Base-by-base conservation (phyloP, 2,113 vertebrate species). In the Ciconia stormi region DNA sequence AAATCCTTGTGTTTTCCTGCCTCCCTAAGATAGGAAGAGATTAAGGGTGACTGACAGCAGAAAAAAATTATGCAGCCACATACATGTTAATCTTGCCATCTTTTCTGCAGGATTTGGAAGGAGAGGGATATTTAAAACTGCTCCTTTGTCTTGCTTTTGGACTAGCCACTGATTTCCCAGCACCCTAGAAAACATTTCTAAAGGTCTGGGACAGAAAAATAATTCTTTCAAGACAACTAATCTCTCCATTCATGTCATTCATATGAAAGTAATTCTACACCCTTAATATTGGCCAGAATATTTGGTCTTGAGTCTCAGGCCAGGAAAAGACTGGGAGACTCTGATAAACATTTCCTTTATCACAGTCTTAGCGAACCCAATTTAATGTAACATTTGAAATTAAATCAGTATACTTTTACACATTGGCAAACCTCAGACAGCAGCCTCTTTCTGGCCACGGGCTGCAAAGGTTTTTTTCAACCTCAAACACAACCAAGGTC, bases 41-140 rank as follows among this genome's bases (percentile, higher is more conserved):
- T 95, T 93, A 95, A 89, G 84, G 42, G 58, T 94, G 95, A 95
- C 70, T 97, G 91, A 94, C 84, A 91, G 94, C 74, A 91, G 73
- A 69, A 85, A 91, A 93, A 95, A 91, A 87, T 36, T 79, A 93
- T 90, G 73, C 94, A 76, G 89, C 52, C 80, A 71, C 95, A 89
- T 96, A 52, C 90, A 87, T 76, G 91, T 94, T 95, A 97, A 95
- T 96, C 91, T 96, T 88, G 66, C 78, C 93, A 93, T 92, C 89
- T 95, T 95, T 95, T 90, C 89, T 93, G 53, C n/a, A 4, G 19
- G 91, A 95, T 95, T 95, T 94, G 87, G 97, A 96, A 96, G 72
- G 72, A 87, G 65, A 69, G 3, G 29, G 62, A 95, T 94, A 94
- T 93, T 95, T 92, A 58, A 91, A 90, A 89, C 78, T 94, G 70